Evolutionary conservation across 2,113 vertebrate genomes (phyloP).

Genomic region (Hippocampus guttulatus): DNA sequence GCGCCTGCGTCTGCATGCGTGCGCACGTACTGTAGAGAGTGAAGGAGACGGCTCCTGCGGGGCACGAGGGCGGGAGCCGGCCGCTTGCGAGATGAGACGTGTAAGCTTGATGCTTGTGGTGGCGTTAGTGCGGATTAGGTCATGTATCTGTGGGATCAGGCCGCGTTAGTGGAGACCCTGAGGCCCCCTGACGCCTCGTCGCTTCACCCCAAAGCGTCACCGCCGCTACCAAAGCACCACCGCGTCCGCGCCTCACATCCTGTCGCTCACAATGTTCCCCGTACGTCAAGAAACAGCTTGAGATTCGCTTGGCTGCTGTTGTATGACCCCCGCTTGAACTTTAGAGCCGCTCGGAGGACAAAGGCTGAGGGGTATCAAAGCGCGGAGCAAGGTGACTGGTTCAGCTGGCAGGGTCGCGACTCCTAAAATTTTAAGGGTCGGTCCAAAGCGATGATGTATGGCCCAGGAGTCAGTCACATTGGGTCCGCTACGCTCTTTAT

Average conservation of each 20-base stretch:
- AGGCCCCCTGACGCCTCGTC: slow-evolving; percentile 28
- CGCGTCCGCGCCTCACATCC: not conserved
- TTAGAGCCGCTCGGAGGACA: slow-evolving; percentile 32
- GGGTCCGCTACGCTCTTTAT: not conserved
- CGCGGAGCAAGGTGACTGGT: slow-evolving; percentile 28
- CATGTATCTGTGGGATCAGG: slow-evolving; percentile 70
- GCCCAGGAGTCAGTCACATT: not conserved
- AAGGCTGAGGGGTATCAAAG: slow-evolving; percentile 31
- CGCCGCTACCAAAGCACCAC: not conserved
- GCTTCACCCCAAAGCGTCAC: slow-evolving; percentile 54
- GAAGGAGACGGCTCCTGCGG: slow-evolving; percentile 33
- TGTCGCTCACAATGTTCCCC: slow-evolving; percentile 25
- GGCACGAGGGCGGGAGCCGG: slow-evolving; percentile 6
- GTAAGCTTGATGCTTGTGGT: slow-evolving; percentile 62
- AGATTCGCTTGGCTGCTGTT: slow-evolving; percentile 17
- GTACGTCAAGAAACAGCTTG: not conserved
- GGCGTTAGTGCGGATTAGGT: slow-evolving; percentile 70
- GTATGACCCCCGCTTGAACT: slow-evolving; percentile 25
- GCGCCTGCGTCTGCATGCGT: slow-evolving; percentile 8
- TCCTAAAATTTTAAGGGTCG: slow-evolving; percentile 17
- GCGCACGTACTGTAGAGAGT: slow-evolving; percentile 38
- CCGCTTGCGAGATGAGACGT: slow-evolving; percentile 47
- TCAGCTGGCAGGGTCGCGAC: slow-evolving; percentile 20
- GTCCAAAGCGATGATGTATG: not conserved
- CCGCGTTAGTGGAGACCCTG: slow-evolving; percentile 41